Evolutionary conservation across 2,888 invertebrate species (phyloP), one percentile per base, ranked within the genome.

Genomic region (Mantis religiosa): DNA sequence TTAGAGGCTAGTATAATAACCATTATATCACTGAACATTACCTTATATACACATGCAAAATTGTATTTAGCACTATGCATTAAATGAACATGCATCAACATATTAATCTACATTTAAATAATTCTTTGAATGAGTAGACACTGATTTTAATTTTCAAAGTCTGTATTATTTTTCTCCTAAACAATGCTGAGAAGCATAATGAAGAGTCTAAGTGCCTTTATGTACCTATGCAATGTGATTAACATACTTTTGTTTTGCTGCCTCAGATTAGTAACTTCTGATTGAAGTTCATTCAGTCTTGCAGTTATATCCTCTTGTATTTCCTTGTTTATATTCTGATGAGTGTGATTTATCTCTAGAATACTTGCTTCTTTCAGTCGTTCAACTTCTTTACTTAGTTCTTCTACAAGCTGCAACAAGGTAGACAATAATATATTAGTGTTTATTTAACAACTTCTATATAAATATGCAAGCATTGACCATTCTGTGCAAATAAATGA

Each of bases 241-340:
- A 71, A 71, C 94, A 92, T 93, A 97, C 97, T 95, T 94, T 96
- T 96, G 92, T 97, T 97, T 92, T 96, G 96, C 88, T 96, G 95
- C 91, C 96, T 95, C 91, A 98, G 94, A 91, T 95, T 93, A 88
- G 95, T 94, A 90, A 98, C 94, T 93, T 98, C 97, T 91, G 95
- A 95, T 92, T 96, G 95, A 90, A 97, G 94, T 92, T 97, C 97
- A 91, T 96, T 96, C 90, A 97, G 94, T 81, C 89, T 86, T 25
- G 89, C 41, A 14, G 82, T 71, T 25, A 89, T 88, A 83, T 89
- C 90, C 83, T 83, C 89, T 41, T 89, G 89, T 41, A 71, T 82
- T 20, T 87, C 84, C 28, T 84, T 89, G 83, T 87, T 82, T 28
- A 71, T 54, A n/a, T 41, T 83, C 20, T 88, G 84, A 81, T 88